Base-by-base conservation (phyloP, 2,113 vertebrate genomes). In the Psammodynastes pulverulentus region DNA sequence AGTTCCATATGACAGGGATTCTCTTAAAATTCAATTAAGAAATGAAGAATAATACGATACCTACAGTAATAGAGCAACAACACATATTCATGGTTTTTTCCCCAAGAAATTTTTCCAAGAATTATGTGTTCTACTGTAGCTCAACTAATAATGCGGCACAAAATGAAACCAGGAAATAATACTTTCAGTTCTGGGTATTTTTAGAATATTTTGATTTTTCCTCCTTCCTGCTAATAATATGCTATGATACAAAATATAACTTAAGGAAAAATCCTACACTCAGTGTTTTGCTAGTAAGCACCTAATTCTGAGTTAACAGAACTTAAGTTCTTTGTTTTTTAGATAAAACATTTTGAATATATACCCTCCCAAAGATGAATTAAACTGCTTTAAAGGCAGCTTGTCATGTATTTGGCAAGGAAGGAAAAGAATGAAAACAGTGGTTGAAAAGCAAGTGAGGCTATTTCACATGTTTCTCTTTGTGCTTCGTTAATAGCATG, bases 21-120 rank as follows among this genome's bases (percentile, higher is more conserved):
- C 93, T 87, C 92, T 95, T 93, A 92, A 39, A 91, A 56, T 91
- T 95, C 90, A 87, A 72, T 94, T 92, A 95, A 94, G 93, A 94
- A 97, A 95, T 0, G 4, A 93, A 92, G 56, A 94, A 51, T 88
- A 89, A 67, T 39, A 92, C 91, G 94, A 45, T 45, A 92, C 93
- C 84, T 34, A 89, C 29, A 92, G 92, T 84, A 84, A 46, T 92
- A 62, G 13, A 87, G 52, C 48, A 93, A 86, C 23, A 17, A 51
- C 13, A n/a, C 85, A n/a, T 6, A 86, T 86, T 46, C 13, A 48
- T 0, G 4, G 52, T 87, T 86, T 48, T 48, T 48, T 13, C 3
- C 51, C 51, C 51, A 51, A 15, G 51, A 51, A 1, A 49, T 49
- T 49, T 49, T 12, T 10, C 10, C 48, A 49, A 49, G 48, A 49